A percentile compares a stretch with the other conserved stretches of the same genome.
phyloP scores from a whole-genome alignment of 2,113 vertebrate genomes.

The Pelvicachromis taeniatus region DNA sequence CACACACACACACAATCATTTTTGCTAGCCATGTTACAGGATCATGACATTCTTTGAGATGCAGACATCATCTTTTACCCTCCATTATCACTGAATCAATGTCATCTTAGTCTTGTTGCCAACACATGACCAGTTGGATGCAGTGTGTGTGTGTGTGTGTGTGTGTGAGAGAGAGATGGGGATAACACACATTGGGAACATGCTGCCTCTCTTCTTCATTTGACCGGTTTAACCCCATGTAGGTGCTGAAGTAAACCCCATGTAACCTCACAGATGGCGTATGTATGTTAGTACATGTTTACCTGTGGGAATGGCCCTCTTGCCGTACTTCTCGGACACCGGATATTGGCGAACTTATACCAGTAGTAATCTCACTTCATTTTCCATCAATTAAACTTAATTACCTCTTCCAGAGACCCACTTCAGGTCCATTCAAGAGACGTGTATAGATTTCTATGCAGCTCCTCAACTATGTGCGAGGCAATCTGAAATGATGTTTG shows the following conservation, averaged over 20 bases:
- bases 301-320: background rate
- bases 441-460: background rate
- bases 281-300: background rate
- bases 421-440: slow-evolving; percentile 1
- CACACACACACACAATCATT: background rate
- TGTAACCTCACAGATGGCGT: background rate
- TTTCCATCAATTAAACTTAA: slow-evolving; percentile 29
- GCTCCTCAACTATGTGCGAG: slow-evolving; percentile 21
- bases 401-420: background rate
- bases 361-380: slow-evolving; percentile 6
- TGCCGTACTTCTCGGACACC: background rate
- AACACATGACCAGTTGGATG: background rate
- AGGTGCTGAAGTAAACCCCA: background rate
- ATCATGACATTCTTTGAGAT: background rate
- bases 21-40: background rate
- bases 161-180: background rate
- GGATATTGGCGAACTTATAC: background rate
- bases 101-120: background rate
- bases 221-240: background rate
- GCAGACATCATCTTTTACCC: background rate
- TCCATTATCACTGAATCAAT: background rate
- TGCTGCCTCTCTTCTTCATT: slow-evolving; percentile 4
- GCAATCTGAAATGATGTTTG: slow-evolving; percentile 54
- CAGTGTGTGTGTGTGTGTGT: background rate
- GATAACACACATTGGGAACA: background rate